Percentiles rank a stretch among this genome's conserved stretches.
These are phyloP conservation scores for Ferrisia virgata DNA, from an alignment of 2,888 invertebrate genomes.

Conservation along the genomic window DNA sequence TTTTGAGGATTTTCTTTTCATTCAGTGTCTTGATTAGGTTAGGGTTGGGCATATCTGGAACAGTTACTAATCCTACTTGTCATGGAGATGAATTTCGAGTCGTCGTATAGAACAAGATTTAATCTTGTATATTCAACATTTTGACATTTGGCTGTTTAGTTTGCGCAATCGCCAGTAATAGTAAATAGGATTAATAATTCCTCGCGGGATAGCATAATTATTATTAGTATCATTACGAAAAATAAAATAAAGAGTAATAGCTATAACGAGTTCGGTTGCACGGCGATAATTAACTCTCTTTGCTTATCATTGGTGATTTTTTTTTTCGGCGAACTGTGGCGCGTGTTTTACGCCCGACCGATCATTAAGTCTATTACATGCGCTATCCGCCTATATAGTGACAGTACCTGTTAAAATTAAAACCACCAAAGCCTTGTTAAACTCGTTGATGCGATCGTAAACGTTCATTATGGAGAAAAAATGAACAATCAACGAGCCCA, in stretches of 20 bases:
- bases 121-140: too few relatives aligned
- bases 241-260: not conserved
- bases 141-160: too few relatives aligned
- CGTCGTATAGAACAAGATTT: too few relatives aligned
- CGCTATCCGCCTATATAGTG: not conserved
- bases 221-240: not conserved
- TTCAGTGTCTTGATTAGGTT: too few relatives aligned
- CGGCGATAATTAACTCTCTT: not conserved
- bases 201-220: not conserved
- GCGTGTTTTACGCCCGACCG: not conserved
- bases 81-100: too few relatives aligned
- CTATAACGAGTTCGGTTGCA: not conserved
- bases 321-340: not conserved
- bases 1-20: too few relatives aligned
- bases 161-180: not conserved
- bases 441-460: slow-evolving; percentile 3
- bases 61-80: too few relatives aligned
- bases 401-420: slow-evolving; percentile 4
- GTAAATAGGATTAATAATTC: not conserved
- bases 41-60: too few relatives aligned
- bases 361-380: slow-evolving; percentile 16
- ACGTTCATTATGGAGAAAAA: not conserved
- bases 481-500: slow-evolving; percentile 12
- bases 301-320: not conserved
- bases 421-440: not conserved